A percentile compares a stretch with the other conserved stretches of the same genome.
Evolutionary conservation across 2,888 invertebrate genomes (phyloP).

Genomic region (Lissonota sp.): DNA sequence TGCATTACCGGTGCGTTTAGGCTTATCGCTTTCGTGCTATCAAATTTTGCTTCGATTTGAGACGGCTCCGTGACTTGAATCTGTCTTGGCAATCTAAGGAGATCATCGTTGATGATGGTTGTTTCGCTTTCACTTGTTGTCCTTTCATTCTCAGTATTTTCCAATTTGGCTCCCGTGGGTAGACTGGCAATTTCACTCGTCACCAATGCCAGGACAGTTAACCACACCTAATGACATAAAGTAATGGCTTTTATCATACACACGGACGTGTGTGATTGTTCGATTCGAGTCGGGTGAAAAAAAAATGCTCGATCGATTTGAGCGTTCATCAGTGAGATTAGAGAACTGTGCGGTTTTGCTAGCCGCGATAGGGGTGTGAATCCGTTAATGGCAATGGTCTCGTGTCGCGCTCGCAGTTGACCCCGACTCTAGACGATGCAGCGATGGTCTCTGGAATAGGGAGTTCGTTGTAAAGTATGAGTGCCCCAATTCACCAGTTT

Average conservation of each 20-base stretch:
- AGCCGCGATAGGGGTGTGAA: constrained; percentile 13
- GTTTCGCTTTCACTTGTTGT: constrained; percentile 21
- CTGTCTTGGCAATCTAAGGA: constrained; percentile 67
- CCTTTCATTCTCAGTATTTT: constrained; percentile 49
- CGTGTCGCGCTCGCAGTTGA: too few relatives aligned
- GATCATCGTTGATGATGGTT: constrained; percentile 44
- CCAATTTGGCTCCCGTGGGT: constrained; percentile 69
- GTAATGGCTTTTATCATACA: constrained; percentile 8
- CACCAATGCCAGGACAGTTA: constrained; percentile 72
- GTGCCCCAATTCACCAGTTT: constrained; percentile 29
- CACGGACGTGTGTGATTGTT: constrained; percentile 15
- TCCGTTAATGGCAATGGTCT: constrained; percentile 27
- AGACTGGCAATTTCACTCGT: constrained; percentile 68
- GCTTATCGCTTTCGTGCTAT: constrained; percentile 34
- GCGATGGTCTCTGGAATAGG: constrained; percentile 14
- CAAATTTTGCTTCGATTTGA: constrained; percentile 13
- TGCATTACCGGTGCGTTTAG: constrained; percentile 31
- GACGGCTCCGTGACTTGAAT: constrained; percentile 64
- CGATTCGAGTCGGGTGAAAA: neutral
- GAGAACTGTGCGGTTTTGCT: constrained; percentile 27
- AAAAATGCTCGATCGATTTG: constrained; percentile 20
- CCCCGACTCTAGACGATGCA: constrained; percentile 1
- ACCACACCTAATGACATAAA: constrained; percentile 71
- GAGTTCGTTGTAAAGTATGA: constrained; percentile 50
- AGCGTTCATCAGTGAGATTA: constrained; percentile 24